phyloP scores from a whole-genome alignment of 2,113 vertebrate species.

The Diglossa brunneiventris region DNA sequence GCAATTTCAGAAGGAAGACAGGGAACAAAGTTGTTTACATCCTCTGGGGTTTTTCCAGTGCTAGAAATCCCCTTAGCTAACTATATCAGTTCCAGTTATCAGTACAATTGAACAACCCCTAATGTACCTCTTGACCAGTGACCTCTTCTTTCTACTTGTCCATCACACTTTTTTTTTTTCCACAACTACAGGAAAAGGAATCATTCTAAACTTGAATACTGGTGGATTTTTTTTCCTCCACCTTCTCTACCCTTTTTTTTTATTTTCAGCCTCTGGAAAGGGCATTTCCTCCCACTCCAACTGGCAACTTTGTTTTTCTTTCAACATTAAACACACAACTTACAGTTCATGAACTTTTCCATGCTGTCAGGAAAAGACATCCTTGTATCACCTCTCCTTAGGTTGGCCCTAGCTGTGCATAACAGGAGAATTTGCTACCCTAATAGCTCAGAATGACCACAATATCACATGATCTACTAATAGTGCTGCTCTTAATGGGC shows the following conservation, averaged over 20 bases:
- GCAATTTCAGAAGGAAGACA: conserved; percentile 22
- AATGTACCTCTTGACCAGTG: conserved; percentile 21
- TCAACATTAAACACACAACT: background rate
- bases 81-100: conserved; percentile 14
- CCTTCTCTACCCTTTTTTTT: background rate
- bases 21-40: background rate
- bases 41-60: background rate
- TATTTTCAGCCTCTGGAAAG: background rate
- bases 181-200: background rate
- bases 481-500: background rate
- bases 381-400: background rate
- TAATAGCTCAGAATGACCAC: background rate
- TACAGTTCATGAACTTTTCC: background rate
- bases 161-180: background rate
- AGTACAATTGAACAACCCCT: background rate
- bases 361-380: background rate
- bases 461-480: background rate
- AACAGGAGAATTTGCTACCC: background rate
- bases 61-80: background rate
- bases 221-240: background rate
- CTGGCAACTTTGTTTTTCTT: background rate
- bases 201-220: background rate
- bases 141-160: background rate
- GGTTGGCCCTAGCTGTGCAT: background rate
- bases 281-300: background rate